Conservation (phyloP, 2,888 invertebrate genomes). For the Ectemnius cavifrons region DNA sequence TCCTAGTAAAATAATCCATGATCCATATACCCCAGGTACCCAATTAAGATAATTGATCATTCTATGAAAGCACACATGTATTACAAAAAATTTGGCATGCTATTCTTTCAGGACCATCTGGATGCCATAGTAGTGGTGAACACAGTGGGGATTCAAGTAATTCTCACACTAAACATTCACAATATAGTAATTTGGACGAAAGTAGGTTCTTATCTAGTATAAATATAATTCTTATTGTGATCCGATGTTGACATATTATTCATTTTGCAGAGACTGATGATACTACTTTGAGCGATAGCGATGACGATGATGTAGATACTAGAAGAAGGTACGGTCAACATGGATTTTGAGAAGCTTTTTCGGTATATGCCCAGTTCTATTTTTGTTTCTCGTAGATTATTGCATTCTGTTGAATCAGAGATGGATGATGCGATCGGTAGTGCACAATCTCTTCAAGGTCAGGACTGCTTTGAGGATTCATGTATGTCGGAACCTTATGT, state of each 20-base stretch:
- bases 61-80: constrained; percentile 3
- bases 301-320: constrained; percentile 71
- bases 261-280: constrained; percentile 68
- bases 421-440: constrained; percentile 74
- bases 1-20: constrained; percentile 77
- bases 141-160: constrained; percentile 67
- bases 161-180: constrained; percentile 40
- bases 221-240: constrained; percentile 10
- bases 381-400: constrained; percentile 61
- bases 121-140: constrained; percentile 56
- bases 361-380: background rate
- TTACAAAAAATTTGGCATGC: background rate
- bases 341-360: background rate
- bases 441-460: constrained; percentile 62
- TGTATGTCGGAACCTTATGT: constrained; percentile 79
- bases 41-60: background rate
- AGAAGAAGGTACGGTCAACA: constrained; percentile 46
- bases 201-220: constrained; percentile 57
- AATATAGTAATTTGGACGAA: constrained; percentile 62
- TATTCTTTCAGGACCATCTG: constrained; percentile 68
- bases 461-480: constrained; percentile 65
- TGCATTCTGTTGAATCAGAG: constrained; percentile 71
- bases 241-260: constrained; percentile 16
- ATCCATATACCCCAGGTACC: constrained; percentile 72
- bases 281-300: constrained; percentile 74